These are phyloP conservation scores for Selene dorsalis DNA, from an alignment of 2,797 vertebrate species.

Conservation along the genomic window DNA sequence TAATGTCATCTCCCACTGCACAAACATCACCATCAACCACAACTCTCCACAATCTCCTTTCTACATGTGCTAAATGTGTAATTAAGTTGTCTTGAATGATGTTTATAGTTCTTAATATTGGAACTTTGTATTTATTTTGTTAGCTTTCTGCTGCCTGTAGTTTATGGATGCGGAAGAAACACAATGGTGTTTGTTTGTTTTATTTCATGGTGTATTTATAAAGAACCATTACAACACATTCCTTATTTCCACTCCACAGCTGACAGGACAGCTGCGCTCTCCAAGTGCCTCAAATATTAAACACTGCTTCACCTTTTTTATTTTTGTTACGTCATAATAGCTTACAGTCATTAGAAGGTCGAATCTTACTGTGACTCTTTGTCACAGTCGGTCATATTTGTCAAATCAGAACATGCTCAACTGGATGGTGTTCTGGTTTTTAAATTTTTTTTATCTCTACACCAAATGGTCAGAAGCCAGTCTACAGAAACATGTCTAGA, in stretches of 20 bases:
- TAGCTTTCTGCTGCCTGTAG: constrained; percentile 59
- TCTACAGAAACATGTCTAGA: neutral
- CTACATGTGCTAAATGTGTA: constrained; percentile 28
- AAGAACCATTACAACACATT: constrained; percentile 61
- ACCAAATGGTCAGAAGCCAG: neutral
- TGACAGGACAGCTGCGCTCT: constrained; percentile 45
- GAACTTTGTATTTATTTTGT: constrained; percentile 78
- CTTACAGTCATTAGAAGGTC: neutral
- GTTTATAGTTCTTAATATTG: constrained; percentile 71
- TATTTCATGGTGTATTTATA: constrained; percentile 65
- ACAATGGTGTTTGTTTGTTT: constrained; percentile 63
- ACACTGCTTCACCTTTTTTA: constrained; percentile 34
- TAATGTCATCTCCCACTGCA: constrained; percentile 18
- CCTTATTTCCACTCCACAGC: constrained; percentile 52
- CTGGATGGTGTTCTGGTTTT: neutral
- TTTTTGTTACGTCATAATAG: constrained; percentile 14
- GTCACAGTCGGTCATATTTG: neutral
- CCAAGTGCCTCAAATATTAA: constrained; percentile 75
- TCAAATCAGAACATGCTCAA: constrained; percentile 1
- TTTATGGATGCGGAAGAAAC: constrained; percentile 67
- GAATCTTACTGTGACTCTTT: neutral
- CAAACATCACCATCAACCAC: constrained; percentile 8
- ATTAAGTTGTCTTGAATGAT: constrained; percentile 55
- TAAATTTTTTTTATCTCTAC: neutral
- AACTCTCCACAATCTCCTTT: constrained; percentile 32